A percentile compares a stretch with the other conserved stretches of the same genome.
Conservation (phyloP, 2,113 vertebrate species). For the Myotis yumanensis region DNA sequence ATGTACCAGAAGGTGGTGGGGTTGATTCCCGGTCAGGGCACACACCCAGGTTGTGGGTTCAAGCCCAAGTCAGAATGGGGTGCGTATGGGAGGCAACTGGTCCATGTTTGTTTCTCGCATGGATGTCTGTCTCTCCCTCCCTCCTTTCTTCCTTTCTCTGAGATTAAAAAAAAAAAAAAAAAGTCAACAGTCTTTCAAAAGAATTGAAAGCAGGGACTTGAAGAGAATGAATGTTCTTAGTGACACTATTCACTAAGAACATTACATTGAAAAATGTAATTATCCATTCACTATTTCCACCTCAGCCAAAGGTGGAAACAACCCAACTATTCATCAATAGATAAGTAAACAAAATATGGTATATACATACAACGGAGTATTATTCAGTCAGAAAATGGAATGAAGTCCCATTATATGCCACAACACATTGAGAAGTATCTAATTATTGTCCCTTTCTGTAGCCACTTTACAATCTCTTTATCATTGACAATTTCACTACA, state of each 20-base stretch:
- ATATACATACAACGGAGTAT: not conserved
- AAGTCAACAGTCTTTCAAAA: not conserved
- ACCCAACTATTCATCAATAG: not conserved
- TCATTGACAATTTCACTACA: not conserved
- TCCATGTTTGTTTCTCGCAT: not conserved
- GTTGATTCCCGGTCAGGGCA: not conserved
- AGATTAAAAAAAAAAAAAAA: not conserved
- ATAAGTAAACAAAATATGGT: not conserved
- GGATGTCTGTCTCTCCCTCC: not conserved
- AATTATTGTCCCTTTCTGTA: not conserved
- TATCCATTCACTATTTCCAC: no score
- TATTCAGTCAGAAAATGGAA: conserved; percentile 4
- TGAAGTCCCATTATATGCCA: not conserved
- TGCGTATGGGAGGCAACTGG: not conserved
- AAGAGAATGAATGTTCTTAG: not conserved
- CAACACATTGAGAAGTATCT: not conserved
- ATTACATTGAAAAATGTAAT: no score
- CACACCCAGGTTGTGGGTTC: not conserved
- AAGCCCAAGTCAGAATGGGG: not conserved
- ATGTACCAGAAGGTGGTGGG: not conserved
- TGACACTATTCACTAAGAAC: not conserved
- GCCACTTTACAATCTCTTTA: not conserved
- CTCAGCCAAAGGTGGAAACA: not conserved
- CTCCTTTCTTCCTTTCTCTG: not conserved
- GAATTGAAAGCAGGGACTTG: conserved; percentile 24